A percentile compares a stretch with the other conserved stretches of the same genome.
phyloP scores from a whole-genome alignment of 2,797 vertebrate species.

The Hylomyscus alleni region DNA sequence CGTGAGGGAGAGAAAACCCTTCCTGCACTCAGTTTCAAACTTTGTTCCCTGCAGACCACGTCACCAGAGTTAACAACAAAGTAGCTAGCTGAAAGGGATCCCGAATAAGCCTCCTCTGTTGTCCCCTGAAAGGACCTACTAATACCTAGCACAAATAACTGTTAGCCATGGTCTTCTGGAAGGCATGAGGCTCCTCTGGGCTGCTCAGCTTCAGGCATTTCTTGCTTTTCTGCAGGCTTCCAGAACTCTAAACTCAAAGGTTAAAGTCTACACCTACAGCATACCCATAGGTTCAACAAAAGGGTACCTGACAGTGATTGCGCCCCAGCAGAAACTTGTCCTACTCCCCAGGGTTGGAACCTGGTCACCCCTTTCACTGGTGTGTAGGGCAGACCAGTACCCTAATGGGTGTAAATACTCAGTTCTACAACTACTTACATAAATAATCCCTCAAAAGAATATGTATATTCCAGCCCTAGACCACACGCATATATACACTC shows the following conservation, averaged over 20 bases:
- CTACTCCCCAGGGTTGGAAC: neutral
- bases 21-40: neutral
- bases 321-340: neutral
- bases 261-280: neutral
- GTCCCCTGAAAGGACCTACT: neutral
- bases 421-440: neutral
- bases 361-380: neutral
- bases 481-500: neutral
- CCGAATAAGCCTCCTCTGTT: neutral
- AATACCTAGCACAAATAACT: neutral
- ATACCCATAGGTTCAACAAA: neutral
- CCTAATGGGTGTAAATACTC: neutral
- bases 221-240: neutral
- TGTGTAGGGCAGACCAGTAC: fast-evolving
- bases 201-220: neutral
- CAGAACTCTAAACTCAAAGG: neutral
- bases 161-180: neutral
- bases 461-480: neutral
- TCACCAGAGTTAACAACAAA: slow-evolving; percentile 39
- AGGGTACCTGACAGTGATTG: fast-evolving
- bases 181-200: neutral
- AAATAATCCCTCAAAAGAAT: neutral
- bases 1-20: neutral
- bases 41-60: neutral
- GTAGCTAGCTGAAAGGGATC: neutral